Base-by-base conservation (phyloP, 2,888 invertebrate species). In the Automeris io region DNA sequence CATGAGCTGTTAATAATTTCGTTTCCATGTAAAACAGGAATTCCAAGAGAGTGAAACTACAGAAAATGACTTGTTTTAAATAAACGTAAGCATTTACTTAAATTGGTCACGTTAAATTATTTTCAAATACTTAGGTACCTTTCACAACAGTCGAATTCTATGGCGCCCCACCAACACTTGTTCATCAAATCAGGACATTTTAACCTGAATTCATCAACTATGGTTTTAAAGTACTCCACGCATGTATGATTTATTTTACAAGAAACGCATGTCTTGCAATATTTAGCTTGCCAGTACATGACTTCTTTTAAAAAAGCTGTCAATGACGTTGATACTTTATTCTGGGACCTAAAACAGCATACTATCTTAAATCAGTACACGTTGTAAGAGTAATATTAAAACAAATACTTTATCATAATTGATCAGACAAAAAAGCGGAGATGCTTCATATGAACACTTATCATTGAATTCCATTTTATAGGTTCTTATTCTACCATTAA, bases 91-190 rank as follows among this genome's bases (percentile, higher is more conserved):
- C 1, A n/a, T 9, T 13, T 16, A n/a, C 6, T 31, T 18, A 12
- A 8, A 9, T 9, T 8, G 11, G 5, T 6, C 7, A 11, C 18
- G 33, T 1, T 25, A 1, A 3, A 25, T 9, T 24, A 24, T n/a
- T 24, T 9, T 1, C n/a, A 9, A 13, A 35, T 37, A 44, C 37
- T 35, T 29, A 9, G 11, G 33, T 40, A 77, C 81, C 67, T 72
- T 9, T 83, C 76, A 57, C 83, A 86, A 41, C 83, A 86, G 2
- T 51, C 47, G 36, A 81, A 81, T 1, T 52, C 47, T 18, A 66
- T 46, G 0, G 58, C 66, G 21, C 57, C 63, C 77, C 79, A 86
- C 66, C 72, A 80, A 42, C 87, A 87, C 2, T 73, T 61, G 0
- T 66, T 65, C 24, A 87, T 45, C 18, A 86, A 39, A 1, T 71